Conservation (phyloP, 2,888 invertebrate species). For the Hirudinaria manillensis region DNA sequence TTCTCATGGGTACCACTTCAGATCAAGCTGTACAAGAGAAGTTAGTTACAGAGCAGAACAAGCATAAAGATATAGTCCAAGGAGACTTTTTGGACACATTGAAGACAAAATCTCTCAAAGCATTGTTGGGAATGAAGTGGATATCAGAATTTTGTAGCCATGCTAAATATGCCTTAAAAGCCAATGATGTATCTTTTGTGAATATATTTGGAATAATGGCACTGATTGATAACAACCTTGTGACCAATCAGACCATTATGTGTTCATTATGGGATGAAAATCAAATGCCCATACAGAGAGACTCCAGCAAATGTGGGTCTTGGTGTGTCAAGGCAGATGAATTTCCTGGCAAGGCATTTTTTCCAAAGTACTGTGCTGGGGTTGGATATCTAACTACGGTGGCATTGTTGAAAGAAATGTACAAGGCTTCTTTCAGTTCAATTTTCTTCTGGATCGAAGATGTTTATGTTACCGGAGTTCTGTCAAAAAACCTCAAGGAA, state of each 20-base stretch:
- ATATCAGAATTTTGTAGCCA: constrained; percentile 40
- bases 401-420: constrained; percentile 43
- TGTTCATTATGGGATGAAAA: constrained; percentile 41
- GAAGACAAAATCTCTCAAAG: constrained; percentile 43
- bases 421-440: constrained; percentile 41
- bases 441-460: constrained; percentile 48
- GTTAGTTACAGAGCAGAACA: constrained; percentile 38
- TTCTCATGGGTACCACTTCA: constrained; percentile 40
- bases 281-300: constrained; percentile 41
- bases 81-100: constrained; percentile 44
- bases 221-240: constrained; percentile 28
- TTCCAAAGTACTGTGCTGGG: constrained; percentile 49
- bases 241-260: constrained; percentile 29
- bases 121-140: constrained; percentile 44
- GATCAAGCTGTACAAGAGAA: constrained; percentile 35
- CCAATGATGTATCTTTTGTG: constrained; percentile 43
- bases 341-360: constrained; percentile 38
- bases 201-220: constrained; percentile 40
- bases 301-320: constrained; percentile 39
- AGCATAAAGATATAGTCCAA: constrained; percentile 42
- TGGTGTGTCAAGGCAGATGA: constrained; percentile 40
- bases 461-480: constrained; percentile 47
- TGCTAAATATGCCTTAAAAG: constrained; percentile 41
- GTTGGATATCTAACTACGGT: constrained; percentile 44
- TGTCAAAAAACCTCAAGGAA: constrained; percentile 42